Evolutionary conservation across 37 sponge, comb jelly and placozoan genomes (phyloP).

Genomic region (Diacarnus erythraeanus): DNA sequence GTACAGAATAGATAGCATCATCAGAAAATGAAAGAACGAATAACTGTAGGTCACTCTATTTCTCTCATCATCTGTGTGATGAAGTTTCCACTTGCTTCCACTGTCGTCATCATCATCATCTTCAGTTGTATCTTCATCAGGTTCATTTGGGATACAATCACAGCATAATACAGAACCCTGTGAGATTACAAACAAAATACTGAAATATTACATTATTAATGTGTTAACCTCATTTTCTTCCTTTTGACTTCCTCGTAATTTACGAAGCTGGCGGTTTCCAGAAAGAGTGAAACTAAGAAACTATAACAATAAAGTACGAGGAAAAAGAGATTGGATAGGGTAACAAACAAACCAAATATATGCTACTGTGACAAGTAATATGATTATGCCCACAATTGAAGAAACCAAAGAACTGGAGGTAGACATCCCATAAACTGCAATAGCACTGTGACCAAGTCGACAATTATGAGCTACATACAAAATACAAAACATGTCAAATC

Average conservation of each 20-base stretch:
- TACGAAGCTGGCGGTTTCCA: slow-evolving; percentile 45
- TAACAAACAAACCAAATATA: slow-evolving; percentile 63
- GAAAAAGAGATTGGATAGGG: not conserved
- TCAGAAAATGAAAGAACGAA: slow-evolving; percentile 97
- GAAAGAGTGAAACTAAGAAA: slow-evolving; percentile 52
- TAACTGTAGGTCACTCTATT: slow-evolving; percentile 93
- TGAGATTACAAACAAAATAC: not conserved
- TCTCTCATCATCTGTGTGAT: slow-evolving; percentile 83
- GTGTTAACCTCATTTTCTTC: slow-evolving; percentile 44
- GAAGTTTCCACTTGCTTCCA: slow-evolving; percentile 32
- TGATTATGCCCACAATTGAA: slow-evolving; percentile 74
- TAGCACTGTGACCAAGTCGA: slow-evolving; percentile 3
- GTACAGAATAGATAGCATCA: slow-evolving; percentile 87
- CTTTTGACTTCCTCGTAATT: slow-evolving; percentile 59
- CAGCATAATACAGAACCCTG: slow-evolving; percentile 57
- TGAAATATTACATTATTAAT: not conserved
- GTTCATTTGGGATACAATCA: slow-evolving; percentile 49
- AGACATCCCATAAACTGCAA: slow-evolving; percentile 15
- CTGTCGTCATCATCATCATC: slow-evolving; percentile 55
- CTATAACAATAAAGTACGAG: not conserved
- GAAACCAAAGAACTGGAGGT: slow-evolving; percentile 62
- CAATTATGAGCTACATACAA: slow-evolving; percentile 19
- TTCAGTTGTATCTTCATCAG: slow-evolving; percentile 9
- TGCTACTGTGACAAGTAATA: slow-evolving; percentile 73
- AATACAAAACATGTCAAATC: not conserved